phyloP scores from a whole-genome alignment of 1,140 invertebrate genomes.

The Apis cerana region DNA sequence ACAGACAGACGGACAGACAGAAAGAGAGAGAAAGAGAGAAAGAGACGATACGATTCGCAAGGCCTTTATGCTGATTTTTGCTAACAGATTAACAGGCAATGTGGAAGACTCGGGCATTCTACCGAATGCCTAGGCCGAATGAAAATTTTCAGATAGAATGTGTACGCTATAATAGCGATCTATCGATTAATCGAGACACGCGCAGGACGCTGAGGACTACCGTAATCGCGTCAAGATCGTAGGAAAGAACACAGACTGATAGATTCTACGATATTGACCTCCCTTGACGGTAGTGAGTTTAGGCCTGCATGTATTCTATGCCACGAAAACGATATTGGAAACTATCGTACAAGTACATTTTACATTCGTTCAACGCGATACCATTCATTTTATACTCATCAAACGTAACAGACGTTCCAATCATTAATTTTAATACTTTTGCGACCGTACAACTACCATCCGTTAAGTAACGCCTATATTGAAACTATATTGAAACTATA shows the following conservation, averaged over 20 bases:
- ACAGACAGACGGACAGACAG: background rate
- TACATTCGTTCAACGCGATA: constrained; percentile 19
- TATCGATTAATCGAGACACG: constrained; percentile 27
- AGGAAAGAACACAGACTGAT: constrained; percentile 14
- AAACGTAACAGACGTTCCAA: background rate
- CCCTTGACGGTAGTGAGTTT: background rate
- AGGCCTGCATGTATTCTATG: constrained; percentile 20
- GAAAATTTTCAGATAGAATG: constrained; percentile 39
- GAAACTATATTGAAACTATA: background rate
- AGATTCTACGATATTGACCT: constrained; percentile 19
- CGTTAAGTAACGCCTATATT: background rate
- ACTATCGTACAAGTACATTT: background rate
- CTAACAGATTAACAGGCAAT: constrained; percentile 63
- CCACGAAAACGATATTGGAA: constrained; percentile 39
- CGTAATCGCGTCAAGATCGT: constrained; percentile 14
- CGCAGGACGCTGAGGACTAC: constrained; percentile 24
- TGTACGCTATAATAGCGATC: constrained; percentile 47
- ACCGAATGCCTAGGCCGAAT: constrained; percentile 54
- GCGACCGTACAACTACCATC: background rate
- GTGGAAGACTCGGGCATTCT: constrained; percentile 63
- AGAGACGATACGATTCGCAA: constrained; percentile 41
- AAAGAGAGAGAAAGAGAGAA: constrained; percentile 3
- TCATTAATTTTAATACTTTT: constrained; percentile 16
- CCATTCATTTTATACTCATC: constrained; percentile 14
- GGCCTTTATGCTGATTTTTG: constrained; percentile 55